A percentile compares a stretch with the other conserved stretches of the same genome.
Conservation (phyloP, 2,113 vertebrate species). For the Grallaria varia region DNA sequence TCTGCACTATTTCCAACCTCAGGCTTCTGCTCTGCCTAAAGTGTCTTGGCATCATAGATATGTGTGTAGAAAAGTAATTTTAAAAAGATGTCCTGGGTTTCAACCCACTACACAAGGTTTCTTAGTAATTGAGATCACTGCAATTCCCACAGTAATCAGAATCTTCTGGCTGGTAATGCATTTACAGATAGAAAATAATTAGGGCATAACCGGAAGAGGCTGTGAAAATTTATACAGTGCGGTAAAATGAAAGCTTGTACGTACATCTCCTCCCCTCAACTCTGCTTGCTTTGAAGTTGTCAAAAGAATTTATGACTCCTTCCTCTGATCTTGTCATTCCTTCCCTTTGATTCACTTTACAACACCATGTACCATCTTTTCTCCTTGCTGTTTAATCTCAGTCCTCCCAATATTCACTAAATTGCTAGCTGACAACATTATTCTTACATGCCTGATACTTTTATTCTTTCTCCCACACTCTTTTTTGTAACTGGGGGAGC, state of each 20-base stretch:
- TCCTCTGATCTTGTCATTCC: constrained; percentile 2
- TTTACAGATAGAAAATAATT: constrained; percentile 41
- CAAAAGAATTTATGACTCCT: constrained; percentile 23
- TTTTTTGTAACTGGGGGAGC: background rate
- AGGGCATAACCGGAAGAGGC: constrained; percentile 1
- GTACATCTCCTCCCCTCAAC: background rate
- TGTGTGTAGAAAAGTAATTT: background rate
- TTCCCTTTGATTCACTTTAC: constrained; percentile 19
- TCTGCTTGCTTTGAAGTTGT: constrained; percentile 14
- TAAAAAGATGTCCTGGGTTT: no score
- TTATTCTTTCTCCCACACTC: background rate
- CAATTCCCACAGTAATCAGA: background rate
- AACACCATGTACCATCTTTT: background rate
- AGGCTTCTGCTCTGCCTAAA: background rate
- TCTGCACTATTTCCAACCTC: background rate
- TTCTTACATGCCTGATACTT: background rate
- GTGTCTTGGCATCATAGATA: background rate
- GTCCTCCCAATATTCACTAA: background rate
- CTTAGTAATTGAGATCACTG: background rate
- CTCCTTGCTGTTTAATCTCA: background rate
- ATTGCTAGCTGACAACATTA: background rate
- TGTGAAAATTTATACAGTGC: background rate
- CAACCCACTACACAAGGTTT: no score
- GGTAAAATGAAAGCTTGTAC: background rate
- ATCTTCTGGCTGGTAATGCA: background rate